A percentile compares a stretch with the other conserved stretches of the same genome.
These are phyloP conservation scores for Anoura caudifer DNA, from an alignment of 2,113 vertebrate genomes.

Conservation along the genomic window DNA sequence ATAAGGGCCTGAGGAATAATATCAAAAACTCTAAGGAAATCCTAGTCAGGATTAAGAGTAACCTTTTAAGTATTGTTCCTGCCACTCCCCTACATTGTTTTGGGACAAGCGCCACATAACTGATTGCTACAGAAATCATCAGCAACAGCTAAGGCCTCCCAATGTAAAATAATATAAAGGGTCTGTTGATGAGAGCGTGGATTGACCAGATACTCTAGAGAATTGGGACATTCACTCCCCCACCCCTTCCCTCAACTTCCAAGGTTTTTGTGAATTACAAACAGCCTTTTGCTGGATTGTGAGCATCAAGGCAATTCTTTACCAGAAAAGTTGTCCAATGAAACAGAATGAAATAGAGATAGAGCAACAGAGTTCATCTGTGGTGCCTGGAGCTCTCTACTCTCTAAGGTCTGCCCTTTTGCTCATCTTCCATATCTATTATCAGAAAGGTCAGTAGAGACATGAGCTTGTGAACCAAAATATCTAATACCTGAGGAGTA, in stretches of 20 bases:
- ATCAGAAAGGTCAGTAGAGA: not conserved
- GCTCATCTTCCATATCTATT: not conserved
- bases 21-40: not conserved
- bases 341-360: not conserved
- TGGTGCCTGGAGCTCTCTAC: not conserved
- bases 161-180: not conserved
- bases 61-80: not conserved
- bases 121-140: not conserved
- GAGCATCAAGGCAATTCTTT: not conserved
- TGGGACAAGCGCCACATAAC: not conserved
- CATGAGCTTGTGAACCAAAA: not conserved
- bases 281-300: not conserved
- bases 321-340: not conserved
- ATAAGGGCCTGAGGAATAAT: not conserved
- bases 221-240: not conserved
- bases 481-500: not conserved
- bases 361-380: not conserved
- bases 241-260: not conserved
- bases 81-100: not conserved
- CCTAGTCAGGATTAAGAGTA: not conserved
- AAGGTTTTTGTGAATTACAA: not conserved
- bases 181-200: not conserved
- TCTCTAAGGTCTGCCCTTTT: not conserved
- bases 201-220: not conserved
- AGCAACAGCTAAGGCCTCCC: not conserved